Conservation (phyloP, 2,888 invertebrate genomes). For the Drosophila macrospina region DNA sequence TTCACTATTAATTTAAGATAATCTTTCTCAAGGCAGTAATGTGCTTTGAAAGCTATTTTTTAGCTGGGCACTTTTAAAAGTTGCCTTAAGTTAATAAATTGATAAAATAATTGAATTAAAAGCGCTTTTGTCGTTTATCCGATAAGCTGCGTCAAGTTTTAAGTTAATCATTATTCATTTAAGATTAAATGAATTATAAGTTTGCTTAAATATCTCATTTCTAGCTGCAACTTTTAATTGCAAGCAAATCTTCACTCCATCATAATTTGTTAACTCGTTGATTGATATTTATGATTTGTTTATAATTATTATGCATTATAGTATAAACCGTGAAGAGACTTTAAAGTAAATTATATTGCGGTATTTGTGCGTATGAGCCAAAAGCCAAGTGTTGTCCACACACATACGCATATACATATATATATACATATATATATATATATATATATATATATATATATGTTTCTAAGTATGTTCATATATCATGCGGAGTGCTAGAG, state of each 20-base stretch:
- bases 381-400: conserved; percentile 66
- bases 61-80: too few relatives aligned
- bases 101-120: too few relatives aligned
- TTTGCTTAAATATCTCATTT: too few relatives aligned
- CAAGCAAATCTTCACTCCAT: too few relatives aligned
- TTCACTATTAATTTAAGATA: too few relatives aligned
- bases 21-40: too few relatives aligned
- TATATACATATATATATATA: conserved; percentile 25
- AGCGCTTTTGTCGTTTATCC: too few relatives aligned
- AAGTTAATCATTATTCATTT: too few relatives aligned
- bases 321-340: neutral
- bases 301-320: conserved; percentile 1
- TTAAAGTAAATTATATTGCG: conserved; percentile 1
- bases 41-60: too few relatives aligned
- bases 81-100: neutral
- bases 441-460: conserved; percentile 29
- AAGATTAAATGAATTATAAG: too few relatives aligned
- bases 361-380: conserved; percentile 12
- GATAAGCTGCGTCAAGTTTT: too few relatives aligned
- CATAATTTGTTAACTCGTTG: neutral
- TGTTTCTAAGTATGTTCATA: conserved; percentile 30
- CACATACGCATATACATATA: conserved; percentile 16
- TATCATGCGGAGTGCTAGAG: conserved; percentile 47
- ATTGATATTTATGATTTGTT: neutral
- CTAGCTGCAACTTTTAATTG: too few relatives aligned